Conservation (phyloP, 2,113 vertebrate species). For the Jacana jacana region DNA sequence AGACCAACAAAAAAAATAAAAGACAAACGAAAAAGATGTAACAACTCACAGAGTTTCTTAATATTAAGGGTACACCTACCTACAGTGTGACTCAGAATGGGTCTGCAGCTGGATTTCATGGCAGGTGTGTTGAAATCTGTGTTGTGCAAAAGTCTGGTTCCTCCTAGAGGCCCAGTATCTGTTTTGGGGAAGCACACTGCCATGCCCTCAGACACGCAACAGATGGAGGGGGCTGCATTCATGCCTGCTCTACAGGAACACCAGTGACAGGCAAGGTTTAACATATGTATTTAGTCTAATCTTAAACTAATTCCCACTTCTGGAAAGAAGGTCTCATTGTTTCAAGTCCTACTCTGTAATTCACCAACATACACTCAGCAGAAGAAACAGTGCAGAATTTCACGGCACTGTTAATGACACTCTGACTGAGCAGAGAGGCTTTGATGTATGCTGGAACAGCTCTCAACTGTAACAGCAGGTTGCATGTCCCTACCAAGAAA, state of each 20-base stretch:
- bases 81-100: neutral
- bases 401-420: neutral
- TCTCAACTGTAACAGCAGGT: neutral
- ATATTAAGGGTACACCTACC: neutral
- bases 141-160: neutral
- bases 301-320: neutral
- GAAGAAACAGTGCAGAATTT: neutral
- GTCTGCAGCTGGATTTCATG: neutral
- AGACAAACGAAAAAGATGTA: no score
- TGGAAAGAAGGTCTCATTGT: neutral
- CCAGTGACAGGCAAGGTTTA: neutral
- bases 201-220: fast-evolving
- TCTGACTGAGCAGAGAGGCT: neutral
- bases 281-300: neutral
- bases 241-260: neutral
- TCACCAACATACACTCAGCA: neutral
- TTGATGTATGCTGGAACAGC: neutral
- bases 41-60: conserved; percentile 7
- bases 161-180: neutral
- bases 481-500: neutral
- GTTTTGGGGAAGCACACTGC: neutral
- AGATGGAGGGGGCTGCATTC: neutral
- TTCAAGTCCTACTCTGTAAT: neutral
- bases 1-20: neutral
- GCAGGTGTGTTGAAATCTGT: neutral